Evolutionary conservation across 2,888 invertebrate species (phyloP).

Genomic region (Dorcus hopei): DNA sequence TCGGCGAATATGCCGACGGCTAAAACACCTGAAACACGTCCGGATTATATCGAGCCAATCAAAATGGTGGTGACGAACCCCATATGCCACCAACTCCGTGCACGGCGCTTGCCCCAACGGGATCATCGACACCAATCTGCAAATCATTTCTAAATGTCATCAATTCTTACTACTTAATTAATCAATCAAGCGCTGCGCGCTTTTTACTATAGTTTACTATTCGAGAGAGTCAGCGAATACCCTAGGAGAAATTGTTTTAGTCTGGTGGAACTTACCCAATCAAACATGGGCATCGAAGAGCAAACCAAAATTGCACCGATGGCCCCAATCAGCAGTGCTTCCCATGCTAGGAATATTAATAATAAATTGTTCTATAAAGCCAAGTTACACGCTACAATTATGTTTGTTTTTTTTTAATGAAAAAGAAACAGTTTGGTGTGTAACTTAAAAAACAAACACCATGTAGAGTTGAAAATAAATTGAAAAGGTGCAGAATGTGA

Average conservation of each 20-base stretch:
- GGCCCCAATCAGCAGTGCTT: constrained; percentile 76
- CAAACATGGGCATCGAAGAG: constrained; percentile 69
- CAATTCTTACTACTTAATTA: no score
- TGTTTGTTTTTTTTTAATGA: no score
- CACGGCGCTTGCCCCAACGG: constrained; percentile 87
- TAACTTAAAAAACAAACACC: no score
- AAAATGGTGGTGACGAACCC: constrained; percentile 50
- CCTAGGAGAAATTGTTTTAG: not conserved
- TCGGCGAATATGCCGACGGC: constrained; percentile 89
- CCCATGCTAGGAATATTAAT: constrained; percentile 62
- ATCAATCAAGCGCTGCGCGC: not conserved
- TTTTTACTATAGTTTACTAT: not conserved
- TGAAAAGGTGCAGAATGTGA: not conserved
- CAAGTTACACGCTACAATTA: no score
- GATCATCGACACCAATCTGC: constrained; percentile 76
- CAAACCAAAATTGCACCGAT: constrained; percentile 76
- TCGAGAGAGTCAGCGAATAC: not conserved
- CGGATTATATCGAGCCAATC: not conserved
- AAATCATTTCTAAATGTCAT: constrained; percentile 14
- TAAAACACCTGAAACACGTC: constrained; percentile 65
- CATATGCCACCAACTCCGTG: constrained; percentile 78
- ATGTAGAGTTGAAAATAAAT: not conserved
- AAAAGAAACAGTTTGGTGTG: no score
- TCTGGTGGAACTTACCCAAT: constrained; percentile 49
- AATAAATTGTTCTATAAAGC: not conserved